Percentiles rank a stretch among this genome's conserved stretches.
Conservation (phyloP, 1,140 invertebrate species). For the Drosophila ogumai region DNA sequence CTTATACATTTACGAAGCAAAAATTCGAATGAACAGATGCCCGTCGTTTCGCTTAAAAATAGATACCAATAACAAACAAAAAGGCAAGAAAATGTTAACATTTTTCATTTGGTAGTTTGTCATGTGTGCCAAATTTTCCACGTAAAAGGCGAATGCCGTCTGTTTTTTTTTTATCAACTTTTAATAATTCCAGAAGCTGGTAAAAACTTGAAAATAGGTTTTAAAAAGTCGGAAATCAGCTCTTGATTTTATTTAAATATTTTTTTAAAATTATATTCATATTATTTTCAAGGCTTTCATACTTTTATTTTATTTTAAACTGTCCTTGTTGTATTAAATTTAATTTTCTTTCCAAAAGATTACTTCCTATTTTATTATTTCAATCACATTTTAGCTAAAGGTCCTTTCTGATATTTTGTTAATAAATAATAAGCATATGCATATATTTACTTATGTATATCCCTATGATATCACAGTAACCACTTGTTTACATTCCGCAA, state of each 20-base stretch:
- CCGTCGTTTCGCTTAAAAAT: slow-evolving; percentile 48
- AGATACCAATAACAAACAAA: slow-evolving; percentile 52
- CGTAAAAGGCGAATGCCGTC: not conserved
- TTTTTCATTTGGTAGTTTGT: slow-evolving; percentile 36
- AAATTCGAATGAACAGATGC: slow-evolving; percentile 46
- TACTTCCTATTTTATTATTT: not conserved
- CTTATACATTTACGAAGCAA: slow-evolving; percentile 45
- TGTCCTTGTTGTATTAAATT: not conserved
- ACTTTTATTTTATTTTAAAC: too few species aligned
- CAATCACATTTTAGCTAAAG: not conserved
- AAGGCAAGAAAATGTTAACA: slow-evolving; percentile 27
- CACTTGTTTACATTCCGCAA: slow-evolving; percentile 17
- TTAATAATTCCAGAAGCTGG: slow-evolving; percentile 1
- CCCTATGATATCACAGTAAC: not conserved
- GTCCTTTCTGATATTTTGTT: not conserved
- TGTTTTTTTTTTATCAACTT: slow-evolving; percentile 1
- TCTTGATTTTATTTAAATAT: not conserved
- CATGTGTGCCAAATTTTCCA: slow-evolving; percentile 34
- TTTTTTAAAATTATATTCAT: not conserved
- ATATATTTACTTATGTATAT: not conserved
- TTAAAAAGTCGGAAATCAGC: not conserved
- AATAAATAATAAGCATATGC: not conserved
- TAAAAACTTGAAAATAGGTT: not conserved
- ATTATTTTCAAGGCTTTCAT: not conserved
- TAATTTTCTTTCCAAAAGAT: not conserved